These are phyloP conservation scores for Oreotrochilus melanogaster DNA, from an alignment of 2,113 vertebrate species.

Conservation along the genomic window DNA sequence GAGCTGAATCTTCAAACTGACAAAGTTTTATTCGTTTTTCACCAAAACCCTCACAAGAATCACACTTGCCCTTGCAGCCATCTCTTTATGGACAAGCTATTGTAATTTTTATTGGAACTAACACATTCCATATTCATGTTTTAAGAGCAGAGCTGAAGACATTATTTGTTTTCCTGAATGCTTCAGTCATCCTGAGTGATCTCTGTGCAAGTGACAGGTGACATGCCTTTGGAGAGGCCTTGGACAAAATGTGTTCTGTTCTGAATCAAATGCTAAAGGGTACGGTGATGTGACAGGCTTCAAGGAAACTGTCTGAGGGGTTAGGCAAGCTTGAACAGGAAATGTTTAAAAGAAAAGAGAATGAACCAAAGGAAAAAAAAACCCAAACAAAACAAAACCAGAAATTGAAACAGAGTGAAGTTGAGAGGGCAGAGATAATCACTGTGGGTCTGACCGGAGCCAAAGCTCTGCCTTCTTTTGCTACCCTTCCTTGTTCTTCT, in stretches of 20 bases:
- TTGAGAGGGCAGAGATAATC: background rate
- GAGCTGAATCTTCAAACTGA: background rate
- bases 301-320: background rate
- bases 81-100: background rate
- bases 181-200: background rate
- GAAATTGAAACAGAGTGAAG: background rate
- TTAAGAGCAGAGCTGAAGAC: background rate
- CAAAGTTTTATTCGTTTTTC: background rate
- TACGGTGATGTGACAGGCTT: background rate
- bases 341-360: background rate
- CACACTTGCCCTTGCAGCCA: background rate
- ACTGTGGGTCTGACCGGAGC: background rate
- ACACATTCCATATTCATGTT: background rate
- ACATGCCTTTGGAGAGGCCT: background rate
- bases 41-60: background rate
- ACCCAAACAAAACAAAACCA: background rate
- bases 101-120: background rate
- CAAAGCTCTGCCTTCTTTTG: background rate
- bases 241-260: background rate
- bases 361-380: background rate
- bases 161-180: background rate
- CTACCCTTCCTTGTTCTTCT: background rate
- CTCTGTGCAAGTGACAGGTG: background rate
- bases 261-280: background rate
- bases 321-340: background rate